A percentile compares a stretch with the other conserved stretches of the same genome.
Conservation (phyloP, 2,888 invertebrate genomes). For the Tenthredo distinguenda region DNA sequence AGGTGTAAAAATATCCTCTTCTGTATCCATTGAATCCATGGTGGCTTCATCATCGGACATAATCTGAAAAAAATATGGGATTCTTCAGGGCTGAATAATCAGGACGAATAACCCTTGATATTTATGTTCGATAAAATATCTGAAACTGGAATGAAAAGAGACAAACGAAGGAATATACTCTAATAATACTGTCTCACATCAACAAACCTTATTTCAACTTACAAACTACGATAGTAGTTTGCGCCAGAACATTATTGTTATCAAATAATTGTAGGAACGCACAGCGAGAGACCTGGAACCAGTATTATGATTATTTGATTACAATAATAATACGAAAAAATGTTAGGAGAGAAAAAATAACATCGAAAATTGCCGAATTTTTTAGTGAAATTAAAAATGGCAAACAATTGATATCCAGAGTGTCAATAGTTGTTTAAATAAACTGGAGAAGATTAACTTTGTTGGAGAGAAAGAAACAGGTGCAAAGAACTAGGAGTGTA, state of each 20-base stretch:
- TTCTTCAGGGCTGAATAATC: neutral
- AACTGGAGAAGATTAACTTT: neutral
- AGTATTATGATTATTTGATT: neutral
- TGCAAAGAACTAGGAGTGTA: neutral
- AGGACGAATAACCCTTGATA: neutral
- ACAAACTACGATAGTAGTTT: constrained; percentile 39
- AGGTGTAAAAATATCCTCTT: constrained; percentile 73
- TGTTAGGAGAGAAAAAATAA: neutral
- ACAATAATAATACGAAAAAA: neutral
- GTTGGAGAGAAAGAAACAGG: neutral
- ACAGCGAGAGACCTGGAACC: constrained; percentile 28
- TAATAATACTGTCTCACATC: neutral
- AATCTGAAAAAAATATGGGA: constrained; percentile 62
- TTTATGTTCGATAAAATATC: neutral
- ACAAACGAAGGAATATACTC: neutral
- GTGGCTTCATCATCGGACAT: constrained; percentile 76
- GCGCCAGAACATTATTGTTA: constrained; percentile 20
- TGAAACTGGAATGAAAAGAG: neutral
- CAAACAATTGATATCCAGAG: neutral
- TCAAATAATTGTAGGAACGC: constrained; percentile 9
- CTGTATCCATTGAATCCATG: constrained; percentile 73
- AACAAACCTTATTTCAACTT: constrained; percentile 16
- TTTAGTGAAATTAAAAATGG: neutral
- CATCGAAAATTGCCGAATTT: neutral
- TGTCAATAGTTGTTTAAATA: neutral